Evolutionary conservation across 2,888 invertebrate genomes (phyloP).

Genomic region (Andrena haemorrhoa): DNA sequence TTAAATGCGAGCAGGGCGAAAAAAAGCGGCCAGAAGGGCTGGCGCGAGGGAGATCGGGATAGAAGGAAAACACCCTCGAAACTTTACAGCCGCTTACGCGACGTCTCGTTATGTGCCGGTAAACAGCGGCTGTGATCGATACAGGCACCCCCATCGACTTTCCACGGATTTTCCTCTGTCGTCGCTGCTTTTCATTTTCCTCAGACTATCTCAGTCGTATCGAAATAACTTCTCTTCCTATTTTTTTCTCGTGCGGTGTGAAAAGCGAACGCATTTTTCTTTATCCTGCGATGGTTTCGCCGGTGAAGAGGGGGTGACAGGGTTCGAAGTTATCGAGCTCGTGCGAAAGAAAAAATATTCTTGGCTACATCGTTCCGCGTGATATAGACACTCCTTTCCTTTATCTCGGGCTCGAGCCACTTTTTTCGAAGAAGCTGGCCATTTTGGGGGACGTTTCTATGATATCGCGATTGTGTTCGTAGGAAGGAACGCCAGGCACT

Average conservation of each 20-base stretch:
- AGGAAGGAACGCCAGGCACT: neutral
- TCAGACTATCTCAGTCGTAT: neutral
- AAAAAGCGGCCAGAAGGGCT: slow-evolving; percentile 48
- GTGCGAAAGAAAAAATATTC: slow-evolving; percentile 3
- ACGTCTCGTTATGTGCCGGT: slow-evolving; percentile 60
- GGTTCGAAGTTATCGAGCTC: slow-evolving; percentile 19
- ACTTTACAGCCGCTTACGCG: slow-evolving; percentile 56
- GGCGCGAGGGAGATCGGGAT: slow-evolving; percentile 27
- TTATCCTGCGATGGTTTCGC: neutral
- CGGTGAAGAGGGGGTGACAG: neutral
- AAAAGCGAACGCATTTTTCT: neutral
- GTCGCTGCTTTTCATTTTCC: slow-evolving; percentile 9
- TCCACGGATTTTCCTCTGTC: slow-evolving; percentile 1
- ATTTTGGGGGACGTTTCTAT: slow-evolving; percentile 49
- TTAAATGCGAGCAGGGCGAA: slow-evolving; percentile 67
- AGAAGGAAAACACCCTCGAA: slow-evolving; percentile 61
- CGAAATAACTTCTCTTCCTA: neutral
- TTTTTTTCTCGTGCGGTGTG: neutral
- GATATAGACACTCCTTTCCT: slow-evolving; percentile 15
- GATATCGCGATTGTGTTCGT: slow-evolving; percentile 37
- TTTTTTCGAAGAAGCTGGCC: slow-evolving; percentile 37
- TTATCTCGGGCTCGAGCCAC: slow-evolving; percentile 25
- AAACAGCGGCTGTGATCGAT: slow-evolving; percentile 56
- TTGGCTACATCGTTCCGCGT: slow-evolving; percentile 11
- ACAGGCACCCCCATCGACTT: slow-evolving; percentile 27